Conservation (phyloP, 2,113 vertebrate genomes). For the Brachionichthys hirsutus region DNA sequence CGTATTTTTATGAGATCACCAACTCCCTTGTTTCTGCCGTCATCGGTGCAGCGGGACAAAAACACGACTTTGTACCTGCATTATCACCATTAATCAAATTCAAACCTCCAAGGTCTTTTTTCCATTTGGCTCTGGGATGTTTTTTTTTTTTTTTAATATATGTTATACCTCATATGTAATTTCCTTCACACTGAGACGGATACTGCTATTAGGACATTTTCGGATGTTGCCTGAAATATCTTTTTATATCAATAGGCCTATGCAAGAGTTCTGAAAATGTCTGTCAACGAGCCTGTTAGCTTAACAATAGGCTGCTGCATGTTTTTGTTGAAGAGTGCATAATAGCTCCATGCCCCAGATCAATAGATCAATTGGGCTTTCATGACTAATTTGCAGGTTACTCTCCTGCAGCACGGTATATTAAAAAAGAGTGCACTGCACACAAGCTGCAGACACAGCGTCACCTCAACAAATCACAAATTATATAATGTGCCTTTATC, state of each 20-base stretch:
- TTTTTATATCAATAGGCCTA: no score
- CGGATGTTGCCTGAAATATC: no score
- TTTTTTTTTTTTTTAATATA: conserved; percentile 19
- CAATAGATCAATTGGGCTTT: conserved; percentile 43
- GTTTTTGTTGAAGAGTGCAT: conserved; percentile 9
- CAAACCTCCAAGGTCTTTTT: background rate
- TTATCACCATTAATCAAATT: background rate
- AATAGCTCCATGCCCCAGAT: conserved; percentile 32
- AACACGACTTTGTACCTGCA: background rate
- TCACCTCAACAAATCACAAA: conserved; percentile 9
- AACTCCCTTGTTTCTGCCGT: background rate
- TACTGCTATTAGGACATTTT: conserved; percentile 3
- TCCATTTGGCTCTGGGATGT: background rate
- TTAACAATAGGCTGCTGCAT: background rate
- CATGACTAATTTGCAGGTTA: conserved; percentile 26
- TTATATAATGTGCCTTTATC: conserved; percentile 5
- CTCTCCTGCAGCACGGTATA: conserved; percentile 1
- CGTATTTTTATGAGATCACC: background rate
- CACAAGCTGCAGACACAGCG: conserved; percentile 18
- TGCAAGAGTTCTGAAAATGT: background rate
- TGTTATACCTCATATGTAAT: conserved; percentile 5
- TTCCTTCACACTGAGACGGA: conserved; percentile 7
- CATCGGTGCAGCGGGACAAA: background rate
- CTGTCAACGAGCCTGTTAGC: conserved; percentile 4
- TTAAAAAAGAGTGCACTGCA: conserved; percentile 3